A percentile compares a stretch with the other conserved stretches of the same genome.
Conservation (phyloP, 2,113 vertebrate genomes). For the Noctilio leporinus region DNA sequence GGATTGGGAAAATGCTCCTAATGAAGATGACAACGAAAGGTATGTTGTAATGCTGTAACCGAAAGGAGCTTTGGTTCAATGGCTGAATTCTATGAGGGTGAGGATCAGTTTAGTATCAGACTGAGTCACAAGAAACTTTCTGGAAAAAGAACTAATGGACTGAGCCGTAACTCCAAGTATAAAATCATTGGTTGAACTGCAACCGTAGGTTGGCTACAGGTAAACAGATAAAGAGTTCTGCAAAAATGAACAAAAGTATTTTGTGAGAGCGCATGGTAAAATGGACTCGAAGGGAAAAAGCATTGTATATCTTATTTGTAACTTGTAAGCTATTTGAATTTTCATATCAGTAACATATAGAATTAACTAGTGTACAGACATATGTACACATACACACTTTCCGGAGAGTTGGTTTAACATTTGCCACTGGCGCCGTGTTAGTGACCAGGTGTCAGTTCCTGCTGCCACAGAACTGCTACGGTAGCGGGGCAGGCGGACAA, state of each 20-base stretch:
- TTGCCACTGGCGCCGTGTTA: fast-evolving
- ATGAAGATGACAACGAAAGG: not conserved
- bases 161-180: not conserved
- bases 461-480: not conserved
- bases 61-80: not conserved
- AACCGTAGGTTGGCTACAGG: not conserved
- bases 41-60: not conserved
- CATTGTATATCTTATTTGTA: not conserved
- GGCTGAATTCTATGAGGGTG: not conserved
- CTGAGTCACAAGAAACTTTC: not conserved
- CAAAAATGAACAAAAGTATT: not conserved
- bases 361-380: too few species aligned
- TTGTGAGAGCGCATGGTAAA: not conserved
- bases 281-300: not conserved
- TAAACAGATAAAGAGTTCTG: not conserved
- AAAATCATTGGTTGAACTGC: not conserved
- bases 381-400: not conserved
- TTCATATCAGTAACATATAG: not conserved
- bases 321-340: not conserved
- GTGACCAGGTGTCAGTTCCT: too few species aligned
- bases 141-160: not conserved
- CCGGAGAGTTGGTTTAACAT: not conserved
- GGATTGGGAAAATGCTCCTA: not conserved
- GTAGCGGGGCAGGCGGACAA: not conserved
- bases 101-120: not conserved